Base-by-base conservation (phyloP, 2,888 invertebrate species). In the Bellardia pandia region DNA sequence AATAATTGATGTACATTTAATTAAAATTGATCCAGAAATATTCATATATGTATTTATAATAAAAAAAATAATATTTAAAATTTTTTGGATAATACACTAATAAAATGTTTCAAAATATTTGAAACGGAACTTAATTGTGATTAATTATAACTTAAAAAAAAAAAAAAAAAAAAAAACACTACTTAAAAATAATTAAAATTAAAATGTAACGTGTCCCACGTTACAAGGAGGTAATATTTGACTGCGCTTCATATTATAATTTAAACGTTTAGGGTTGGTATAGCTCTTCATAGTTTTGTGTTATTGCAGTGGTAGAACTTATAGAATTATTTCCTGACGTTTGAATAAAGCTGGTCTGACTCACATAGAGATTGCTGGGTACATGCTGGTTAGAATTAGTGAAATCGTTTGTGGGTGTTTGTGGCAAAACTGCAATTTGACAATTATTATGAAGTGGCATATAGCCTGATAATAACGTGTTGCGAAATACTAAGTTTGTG, bases 1-100 rank as follows among this genome's bases (percentile, higher is more conserved):
- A 9, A 13, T 13, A 45, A 45, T 45, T 45, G 2, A 13, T 11
- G 2, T 0, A 45, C 45, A 33, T 58, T 62, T 37, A 16, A 48
- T 51, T 48, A 9, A 37, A 9, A 37, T 40, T 51, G 1, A 64
- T 56, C 64, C 64, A 23, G 40, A 76, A 8, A 14, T 37, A 76
- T 76, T 62, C 62, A 75, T 75, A 33, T 62, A n/a, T n/a, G n/a
- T n/a, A 62, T 51, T 64, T 76, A 16, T 23, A 23, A 75, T 30
- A 72, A 75, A 75, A 48, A 71, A 51, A 68, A 13, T 45, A 14
- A n/a, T 13, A 37, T 56, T 23, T 56, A 56, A 56, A 56, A 23
- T 9, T 23, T 56, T 23, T 45, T 3, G 3, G 13, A 72, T 60
- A 58, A 58, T 56, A 56, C 9, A 71, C 13, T 14, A 69, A n/a